Evolutionary conservation across 2,888 invertebrate genomes (phyloP).

Genomic region (Sarcophaga subvicina): DNA sequence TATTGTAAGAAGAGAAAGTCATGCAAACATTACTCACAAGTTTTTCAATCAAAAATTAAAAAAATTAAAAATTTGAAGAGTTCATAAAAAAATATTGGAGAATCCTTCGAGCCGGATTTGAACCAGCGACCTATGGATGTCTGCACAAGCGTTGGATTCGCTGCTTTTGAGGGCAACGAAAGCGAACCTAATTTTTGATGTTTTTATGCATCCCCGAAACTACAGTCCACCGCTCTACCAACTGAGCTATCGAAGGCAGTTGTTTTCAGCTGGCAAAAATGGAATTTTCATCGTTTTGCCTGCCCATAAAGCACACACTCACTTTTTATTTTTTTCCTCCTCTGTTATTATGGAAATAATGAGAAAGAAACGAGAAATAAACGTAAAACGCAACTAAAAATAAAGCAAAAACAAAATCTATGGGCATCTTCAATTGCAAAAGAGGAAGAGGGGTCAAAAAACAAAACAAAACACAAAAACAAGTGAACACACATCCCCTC

Average conservation of each 20-base stretch:
- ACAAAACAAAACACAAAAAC: no score
- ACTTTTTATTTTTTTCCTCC: no score
- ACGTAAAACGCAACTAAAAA: background rate
- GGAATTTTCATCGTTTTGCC: conserved; percentile 32
- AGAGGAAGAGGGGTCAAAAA: no score
- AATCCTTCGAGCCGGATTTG: conserved; percentile 87
- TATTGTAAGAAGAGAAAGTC: no score
- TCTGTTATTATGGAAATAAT: conserved; percentile 9
- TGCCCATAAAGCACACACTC: background rate
- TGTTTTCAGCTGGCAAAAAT: conserved; percentile 39
- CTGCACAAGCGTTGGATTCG: conserved; percentile 67
- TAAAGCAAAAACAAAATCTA: no score
- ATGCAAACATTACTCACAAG: background rate
- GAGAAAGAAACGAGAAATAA: background rate
- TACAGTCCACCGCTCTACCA: conserved; percentile 75
- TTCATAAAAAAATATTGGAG: background rate
- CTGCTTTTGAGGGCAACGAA: background rate
- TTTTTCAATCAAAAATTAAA: background rate
- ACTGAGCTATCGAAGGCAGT: conserved; percentile 74
- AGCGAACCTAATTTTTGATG: conserved; percentile 14
- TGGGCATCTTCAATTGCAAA: no score
- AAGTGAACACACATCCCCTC: no score
- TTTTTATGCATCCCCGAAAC: conserved; percentile 55
- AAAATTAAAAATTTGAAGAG: background rate
- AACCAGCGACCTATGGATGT: conserved; percentile 87